These are phyloP conservation scores for Leptarthrus brevirostris DNA, from an alignment of 2,888 invertebrate genomes.

Conservation along the genomic window DNA sequence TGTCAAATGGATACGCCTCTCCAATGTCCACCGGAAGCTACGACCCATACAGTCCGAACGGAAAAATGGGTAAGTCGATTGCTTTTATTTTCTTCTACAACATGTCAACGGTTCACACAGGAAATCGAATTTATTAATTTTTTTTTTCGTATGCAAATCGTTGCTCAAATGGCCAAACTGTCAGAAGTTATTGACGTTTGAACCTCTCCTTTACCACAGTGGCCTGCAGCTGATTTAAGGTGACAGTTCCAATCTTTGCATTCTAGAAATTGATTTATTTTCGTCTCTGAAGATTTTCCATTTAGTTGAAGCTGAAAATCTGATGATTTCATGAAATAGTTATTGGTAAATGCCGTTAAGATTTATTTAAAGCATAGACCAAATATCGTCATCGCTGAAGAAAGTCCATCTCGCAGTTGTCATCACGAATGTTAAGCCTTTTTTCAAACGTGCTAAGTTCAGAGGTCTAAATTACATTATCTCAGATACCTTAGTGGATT, in stretches of 20 bases:
- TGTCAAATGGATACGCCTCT: conserved; percentile 82
- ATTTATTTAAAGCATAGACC: too few species aligned
- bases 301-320: background rate
- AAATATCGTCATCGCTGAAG: too few species aligned
- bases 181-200: too few species aligned
- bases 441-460: too few species aligned
- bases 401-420: too few species aligned
- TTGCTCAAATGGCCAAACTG: too few species aligned
- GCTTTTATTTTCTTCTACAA: background rate
- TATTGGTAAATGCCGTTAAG: too few species aligned
- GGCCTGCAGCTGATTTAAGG: background rate
- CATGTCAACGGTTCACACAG: background rate
- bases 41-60: conserved; percentile 90
- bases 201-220: too few species aligned
- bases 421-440: background rate
- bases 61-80: conserved; percentile 82
- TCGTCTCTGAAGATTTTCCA: background rate
- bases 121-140: background rate
- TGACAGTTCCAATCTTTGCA: background rate
- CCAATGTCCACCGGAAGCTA: conserved; percentile 90
- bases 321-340: background rate
- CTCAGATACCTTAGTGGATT: too few species aligned
- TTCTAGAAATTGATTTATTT: background rate
- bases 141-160: background rate
- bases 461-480: too few species aligned